Conservation (phyloP, 1,140 invertebrate species). For the Lineus longissimus region DNA sequence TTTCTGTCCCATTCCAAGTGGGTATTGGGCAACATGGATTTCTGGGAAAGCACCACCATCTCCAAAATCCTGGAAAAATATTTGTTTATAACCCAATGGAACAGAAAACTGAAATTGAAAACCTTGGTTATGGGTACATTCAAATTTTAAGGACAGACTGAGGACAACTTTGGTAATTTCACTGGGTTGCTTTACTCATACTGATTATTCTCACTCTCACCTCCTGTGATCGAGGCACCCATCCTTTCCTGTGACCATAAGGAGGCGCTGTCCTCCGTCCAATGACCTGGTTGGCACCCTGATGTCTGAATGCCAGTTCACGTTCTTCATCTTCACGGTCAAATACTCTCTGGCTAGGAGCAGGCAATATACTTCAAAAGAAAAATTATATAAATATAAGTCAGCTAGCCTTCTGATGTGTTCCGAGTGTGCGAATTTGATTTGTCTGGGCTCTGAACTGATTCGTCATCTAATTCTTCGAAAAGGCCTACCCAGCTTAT, state of each 20-base stretch:
- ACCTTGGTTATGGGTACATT: background rate
- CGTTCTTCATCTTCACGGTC: constrained; percentile 82
- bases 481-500: too few relatives aligned
- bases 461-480: too few relatives aligned
- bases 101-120: background rate
- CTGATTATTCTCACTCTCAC: constrained; percentile 42
- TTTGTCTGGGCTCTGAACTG: too few relatives aligned
- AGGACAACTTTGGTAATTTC: constrained; percentile 11
- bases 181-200: background rate
- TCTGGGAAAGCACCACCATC: constrained; percentile 99
- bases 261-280: constrained; percentile 78
- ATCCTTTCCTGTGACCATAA: constrained; percentile 92
- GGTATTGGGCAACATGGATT: constrained; percentile 95
- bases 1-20: constrained; percentile 73
- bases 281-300: background rate
- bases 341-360: constrained; percentile 78
- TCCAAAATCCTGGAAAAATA: constrained; percentile 65
- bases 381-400: background rate
- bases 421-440: too few relatives aligned
- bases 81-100: constrained; percentile 5
- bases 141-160: constrained; percentile 31
- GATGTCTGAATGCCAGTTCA: constrained; percentile 50
- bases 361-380: constrained; percentile 63
- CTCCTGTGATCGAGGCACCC: constrained; percentile 82
- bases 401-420: background rate